Base-by-base conservation (phyloP, 2,113 vertebrate species). In the Chaetops frenatus region DNA sequence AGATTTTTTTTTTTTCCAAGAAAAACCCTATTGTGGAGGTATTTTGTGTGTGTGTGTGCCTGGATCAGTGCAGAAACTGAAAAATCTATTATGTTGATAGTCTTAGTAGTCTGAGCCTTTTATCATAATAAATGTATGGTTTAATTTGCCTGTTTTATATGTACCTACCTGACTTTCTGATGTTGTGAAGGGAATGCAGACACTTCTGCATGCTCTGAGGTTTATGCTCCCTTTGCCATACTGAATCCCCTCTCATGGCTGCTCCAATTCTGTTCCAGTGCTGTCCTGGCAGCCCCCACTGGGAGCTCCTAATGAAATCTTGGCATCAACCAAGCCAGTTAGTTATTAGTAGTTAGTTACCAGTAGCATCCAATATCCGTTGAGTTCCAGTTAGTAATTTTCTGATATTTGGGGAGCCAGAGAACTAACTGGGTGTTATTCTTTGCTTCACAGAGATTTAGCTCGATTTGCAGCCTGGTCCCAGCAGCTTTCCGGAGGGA, bases 401-500 rank as follows among this genome's bases (percentile, higher is more conserved):
- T 73, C 20, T 96, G 70, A 15, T 73, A 45, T 21, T n/a, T 0
- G 1, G 40, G 21, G 25, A 74, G 33, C 6, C 70, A 74, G 57
- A 47, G 48, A 74, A 74, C 36, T 88, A 67, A 86, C 72, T 70
- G 44, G 60, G 67, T 73, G 47, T 92, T 96, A 38, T 90, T 95
- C 88, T 95, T 90, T 86, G 47, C 76, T 70, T 92, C 66, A 12
- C 56, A 94, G 85, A 70, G 47, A 92, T 77, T 40, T 44, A 83
- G 50, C 67, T 80, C 11, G 0, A 8, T 35, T 89, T 6, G 3
- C 76, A 88, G 85, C 71, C 64, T 2, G 2, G 67, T 80, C 83
- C 76, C 88, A 86, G 87, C 92, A 93, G 92, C 93, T 90, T 95
- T 96, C 93, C 85, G 93, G 95, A 97, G 92, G 85, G 95, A 97